Evolutionary conservation across 2,797 vertebrate genomes (phyloP).

Genomic region (Sebastes oblongus): DNA sequence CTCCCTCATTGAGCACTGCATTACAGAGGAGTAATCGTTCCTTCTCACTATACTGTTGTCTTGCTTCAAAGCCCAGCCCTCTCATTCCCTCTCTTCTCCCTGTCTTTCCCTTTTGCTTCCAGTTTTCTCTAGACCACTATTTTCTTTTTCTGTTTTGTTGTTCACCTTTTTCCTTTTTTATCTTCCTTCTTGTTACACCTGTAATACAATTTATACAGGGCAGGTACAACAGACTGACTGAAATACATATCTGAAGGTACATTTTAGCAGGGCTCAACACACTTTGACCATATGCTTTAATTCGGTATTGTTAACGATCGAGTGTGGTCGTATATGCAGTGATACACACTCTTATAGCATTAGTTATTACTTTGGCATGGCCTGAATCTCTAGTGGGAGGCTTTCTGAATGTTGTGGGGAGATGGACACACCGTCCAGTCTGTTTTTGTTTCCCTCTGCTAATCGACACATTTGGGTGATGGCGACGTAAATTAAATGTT

Average conservation of each 20-base stretch:
- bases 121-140: background rate
- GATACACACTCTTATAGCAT: background rate
- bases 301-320: background rate
- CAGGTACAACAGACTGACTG: background rate
- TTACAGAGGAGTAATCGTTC: conserved; percentile 49
- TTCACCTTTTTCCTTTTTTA: background rate
- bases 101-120: background rate
- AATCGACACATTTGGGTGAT: background rate
- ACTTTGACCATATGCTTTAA: background rate
- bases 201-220: background rate
- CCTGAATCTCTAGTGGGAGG: background rate
- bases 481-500: background rate
- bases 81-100: background rate
- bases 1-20: conserved; percentile 57
- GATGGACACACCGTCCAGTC: background rate
- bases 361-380: background rate
- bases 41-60: background rate
- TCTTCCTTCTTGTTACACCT: background rate
- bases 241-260: background rate
- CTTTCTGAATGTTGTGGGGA: background rate
- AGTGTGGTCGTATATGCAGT: background rate
- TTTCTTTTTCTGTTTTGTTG: background rate
- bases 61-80: conserved; percentile 10
- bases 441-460: background rate
- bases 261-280: background rate